Conservation (phyloP, 2,888 invertebrate genomes). For the Xylocampa areola region DNA sequence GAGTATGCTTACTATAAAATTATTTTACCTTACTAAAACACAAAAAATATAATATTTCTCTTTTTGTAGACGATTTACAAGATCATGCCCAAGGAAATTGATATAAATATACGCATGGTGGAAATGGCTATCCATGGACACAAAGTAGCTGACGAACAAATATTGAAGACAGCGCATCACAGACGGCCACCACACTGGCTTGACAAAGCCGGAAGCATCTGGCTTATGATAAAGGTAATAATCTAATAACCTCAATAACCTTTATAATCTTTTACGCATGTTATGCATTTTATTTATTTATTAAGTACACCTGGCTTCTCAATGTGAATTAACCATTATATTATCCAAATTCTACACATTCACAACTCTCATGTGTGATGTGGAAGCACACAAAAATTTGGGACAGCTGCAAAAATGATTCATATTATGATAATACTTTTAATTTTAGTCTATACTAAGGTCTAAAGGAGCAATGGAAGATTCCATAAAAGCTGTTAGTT, state of each 20-base stretch:
- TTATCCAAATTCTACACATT: no score
- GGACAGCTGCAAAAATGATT: no score
- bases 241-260: no score
- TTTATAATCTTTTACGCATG: neutral
- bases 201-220: constrained; percentile 56
- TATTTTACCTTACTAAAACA: neutral
- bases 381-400: neutral
- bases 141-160: constrained; percentile 88
- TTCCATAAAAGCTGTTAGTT: constrained; percentile 68
- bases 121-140: constrained; percentile 92
- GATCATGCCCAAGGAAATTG: constrained; percentile 77
- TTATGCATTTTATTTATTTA: neutral
- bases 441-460: constrained; percentile 68
- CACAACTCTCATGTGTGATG: no score
- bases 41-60: no score
- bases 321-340: no score
- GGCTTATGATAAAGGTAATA: constrained; percentile 71
- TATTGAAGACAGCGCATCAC: constrained; percentile 82
- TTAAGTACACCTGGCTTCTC: no score
- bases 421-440: neutral
- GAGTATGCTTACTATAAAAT: constrained; percentile 52
- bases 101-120: constrained; percentile 84
- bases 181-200: constrained; percentile 71
- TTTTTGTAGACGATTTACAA: constrained; percentile 83
- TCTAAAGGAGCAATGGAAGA: constrained; percentile 70